Base-by-base conservation (phyloP, 2,113 vertebrate genomes). In the Leptocoma aspasia region DNA sequence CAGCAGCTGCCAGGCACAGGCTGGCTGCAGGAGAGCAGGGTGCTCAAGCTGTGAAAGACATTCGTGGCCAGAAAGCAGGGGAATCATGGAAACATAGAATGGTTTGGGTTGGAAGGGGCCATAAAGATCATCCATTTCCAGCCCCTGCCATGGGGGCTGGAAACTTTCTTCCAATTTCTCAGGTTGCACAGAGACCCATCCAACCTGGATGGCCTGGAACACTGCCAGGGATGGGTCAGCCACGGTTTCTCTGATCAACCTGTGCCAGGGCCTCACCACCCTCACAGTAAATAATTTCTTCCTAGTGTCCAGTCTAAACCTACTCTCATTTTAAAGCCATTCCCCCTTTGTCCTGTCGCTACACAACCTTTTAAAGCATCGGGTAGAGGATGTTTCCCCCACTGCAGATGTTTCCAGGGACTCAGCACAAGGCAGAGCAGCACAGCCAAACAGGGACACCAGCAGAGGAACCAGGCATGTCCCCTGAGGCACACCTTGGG, bases 81-180 rank as follows among this genome's bases (percentile, higher is more conserved):
- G 7, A 42, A 11, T 76, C 22, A 20, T 4, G 15, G 49, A 49
- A 83, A 77, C 31, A 13, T 2, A 5, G 49, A 37, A 33, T 24
- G 49, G 47, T 63, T 76, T 61, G 63, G 5, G 18, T 37, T 56
- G 27, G 35, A 49, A 70, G 22, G 22, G 18, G 27, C 35, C 15
- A 35, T 27, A 35, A 41, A 27, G 35, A 37, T 10, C 30, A 35
- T 33, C n/a, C 31, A 27, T 50, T 60, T 68, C 16, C 78, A 60
- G 1, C 5, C 8, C 3, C 35, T 50, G 42, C 50, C 22, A 6
- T 18, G 1, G 15, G 9, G n/a, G n/a, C n/a, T n/a, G n/a, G n/a
- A n/a, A n/a, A n/a, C n/a, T n/a, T n/a, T n/a, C 39, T 89, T 61
- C 79, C 63, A 23, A 33, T 44, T 14, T 7, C 19, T 4, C 35